Conservation (phyloP, 2,797 vertebrate species). For the Vespertilio murinus region DNA sequence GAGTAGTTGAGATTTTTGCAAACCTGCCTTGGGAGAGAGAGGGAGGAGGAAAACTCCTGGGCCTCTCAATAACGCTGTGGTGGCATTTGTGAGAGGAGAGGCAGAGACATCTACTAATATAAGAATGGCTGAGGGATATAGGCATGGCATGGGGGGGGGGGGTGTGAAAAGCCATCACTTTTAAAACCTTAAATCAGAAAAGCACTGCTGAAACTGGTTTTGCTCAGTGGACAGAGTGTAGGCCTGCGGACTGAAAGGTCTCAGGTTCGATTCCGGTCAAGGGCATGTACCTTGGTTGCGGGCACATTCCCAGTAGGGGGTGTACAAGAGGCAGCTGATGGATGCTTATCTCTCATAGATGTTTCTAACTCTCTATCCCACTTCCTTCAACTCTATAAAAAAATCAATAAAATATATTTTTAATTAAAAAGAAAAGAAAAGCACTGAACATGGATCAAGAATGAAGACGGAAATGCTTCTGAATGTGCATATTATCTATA, state of each 20-base stretch:
- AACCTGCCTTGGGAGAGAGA: not conserved
- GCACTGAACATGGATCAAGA: not conserved
- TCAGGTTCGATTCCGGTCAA: no score
- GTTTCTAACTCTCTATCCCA: no score
- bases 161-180: not conserved
- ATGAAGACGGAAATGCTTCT: not conserved
- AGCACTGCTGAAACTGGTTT: not conserved
- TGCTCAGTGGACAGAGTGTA: no score
- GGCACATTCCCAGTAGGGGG: no score
- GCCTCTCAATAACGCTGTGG: not conserved
- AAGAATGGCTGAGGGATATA: not conserved
- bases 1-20: not conserved
- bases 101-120: not conserved
- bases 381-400: no score
- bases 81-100: not conserved
- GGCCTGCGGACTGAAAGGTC: no score
- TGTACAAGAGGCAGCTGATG: no score
- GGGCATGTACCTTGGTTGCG: no score
- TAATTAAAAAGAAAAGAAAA: not conserved
- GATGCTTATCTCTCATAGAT: no score
- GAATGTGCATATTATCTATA: not conserved
- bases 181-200: not conserved
- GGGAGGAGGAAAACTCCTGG: not conserved
- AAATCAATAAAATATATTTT: no score
- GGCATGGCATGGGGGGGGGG: fast-evolving